Percentiles rank a stretch among this genome's conserved stretches.
Conservation (phyloP, 1,140 invertebrate genomes). For the Bombus consobrinus region DNA sequence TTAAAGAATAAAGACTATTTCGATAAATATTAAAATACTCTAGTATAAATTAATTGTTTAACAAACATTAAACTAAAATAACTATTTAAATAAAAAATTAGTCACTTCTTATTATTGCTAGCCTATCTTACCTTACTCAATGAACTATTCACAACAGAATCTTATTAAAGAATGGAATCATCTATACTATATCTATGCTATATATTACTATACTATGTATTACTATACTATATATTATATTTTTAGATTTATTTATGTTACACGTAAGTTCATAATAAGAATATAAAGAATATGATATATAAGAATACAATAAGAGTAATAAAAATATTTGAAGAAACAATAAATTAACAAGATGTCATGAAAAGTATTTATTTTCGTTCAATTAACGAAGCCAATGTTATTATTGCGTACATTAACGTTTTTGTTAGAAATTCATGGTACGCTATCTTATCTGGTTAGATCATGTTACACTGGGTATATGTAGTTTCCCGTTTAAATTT, state of each 20-base stretch:
- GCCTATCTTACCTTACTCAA: background rate
- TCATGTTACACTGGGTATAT: constrained; percentile 47
- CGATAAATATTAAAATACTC: background rate
- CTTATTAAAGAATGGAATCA: background rate
- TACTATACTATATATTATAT: too few relatives aligned
- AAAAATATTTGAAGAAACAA: background rate
- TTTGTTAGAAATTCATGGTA: constrained; percentile 41
- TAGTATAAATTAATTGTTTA: background rate
- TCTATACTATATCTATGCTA: too few relatives aligned
- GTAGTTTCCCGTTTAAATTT: constrained; percentile 9
- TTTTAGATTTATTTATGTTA: background rate
- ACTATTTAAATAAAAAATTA: too few relatives aligned
- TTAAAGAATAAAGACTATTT: background rate
- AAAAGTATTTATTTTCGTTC: background rate
- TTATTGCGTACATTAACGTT: constrained; percentile 19
- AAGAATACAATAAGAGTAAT: background rate
- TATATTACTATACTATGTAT: too few relatives aligned
- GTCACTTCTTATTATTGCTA: too few relatives aligned
- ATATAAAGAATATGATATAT: background rate
- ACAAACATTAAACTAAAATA: background rate
- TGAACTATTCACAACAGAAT: background rate
- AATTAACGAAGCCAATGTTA: background rate
- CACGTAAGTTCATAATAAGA: background rate
- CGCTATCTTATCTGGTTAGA: constrained; percentile 57
- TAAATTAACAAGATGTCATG: background rate